Evolutionary conservation across 2,113 vertebrate species (phyloP), one percentile per base, ranked within the genome.

Genomic region (Thalassarche chlororhynchos): DNA sequence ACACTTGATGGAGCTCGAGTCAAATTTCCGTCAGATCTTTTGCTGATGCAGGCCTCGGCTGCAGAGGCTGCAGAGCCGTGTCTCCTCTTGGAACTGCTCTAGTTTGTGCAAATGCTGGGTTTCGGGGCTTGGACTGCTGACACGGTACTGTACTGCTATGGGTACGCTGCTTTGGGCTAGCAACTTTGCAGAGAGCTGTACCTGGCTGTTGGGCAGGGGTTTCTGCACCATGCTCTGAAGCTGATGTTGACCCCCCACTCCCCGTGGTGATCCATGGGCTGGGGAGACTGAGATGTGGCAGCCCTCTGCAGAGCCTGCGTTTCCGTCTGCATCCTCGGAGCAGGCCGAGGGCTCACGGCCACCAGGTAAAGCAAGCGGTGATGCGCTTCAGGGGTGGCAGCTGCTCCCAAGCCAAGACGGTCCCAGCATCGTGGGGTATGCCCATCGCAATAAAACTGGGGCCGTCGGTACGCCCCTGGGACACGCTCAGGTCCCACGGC

Each of bases 1-100:
- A 89, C 91, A 70, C 93, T 87, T 77, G 95, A 93, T 91, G 93
- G 93, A 97, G 95, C 95, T 94, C 76, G 13, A 91, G 95, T 65
- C 8, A 38, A 94, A 24, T 84, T 79, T 64, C 83, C 21, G 13
- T 55, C 72, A 23, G 31, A 34, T 26, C 40, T 47, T 69, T 52
- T 18, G 58, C 83, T n/a, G 75, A 8, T 47, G 83, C 86, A 58
- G 93, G n/a, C n/a, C 46, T 25, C 4, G 5, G 61, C 54, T 34
- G 69, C 75, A 64, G 57, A 62, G 54, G 36, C 62, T 14, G 49
- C 38, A 38, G 38, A 38, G 38, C 38, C 38, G 3, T 0, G n/a
- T 31, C 14, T 44, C 40, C 21, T 46, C 38, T 46, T 1, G 36
- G 70, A 64, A 2, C n/a, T 4, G 70, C 79, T 31, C 66, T 3